Conservation (phyloP, 2,888 invertebrate species). For the Conistra vaccinii region DNA sequence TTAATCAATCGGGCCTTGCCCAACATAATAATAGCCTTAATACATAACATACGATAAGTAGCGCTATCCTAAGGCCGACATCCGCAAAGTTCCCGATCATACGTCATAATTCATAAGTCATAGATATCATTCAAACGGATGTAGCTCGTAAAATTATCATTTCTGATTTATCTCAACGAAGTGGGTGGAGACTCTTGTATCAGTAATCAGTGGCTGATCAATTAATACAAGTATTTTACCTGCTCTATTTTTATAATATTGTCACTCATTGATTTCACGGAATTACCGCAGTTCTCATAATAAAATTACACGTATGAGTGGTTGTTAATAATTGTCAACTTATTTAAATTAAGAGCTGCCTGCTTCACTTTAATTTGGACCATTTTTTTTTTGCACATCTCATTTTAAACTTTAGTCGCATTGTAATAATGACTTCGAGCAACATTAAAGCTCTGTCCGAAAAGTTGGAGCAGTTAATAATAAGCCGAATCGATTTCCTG, state of each 20-base stretch:
- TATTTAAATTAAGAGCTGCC: conserved; percentile 59
- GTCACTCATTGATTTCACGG: conserved; percentile 48
- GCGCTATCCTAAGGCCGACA: conserved; percentile 59
- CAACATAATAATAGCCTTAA: conserved; percentile 43
- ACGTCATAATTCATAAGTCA: conserved; percentile 54
- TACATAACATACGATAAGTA: conserved; percentile 44
- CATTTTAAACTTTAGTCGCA: conserved; percentile 58
- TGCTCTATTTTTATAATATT: conserved; percentile 60
- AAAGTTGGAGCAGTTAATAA: conserved; percentile 54
- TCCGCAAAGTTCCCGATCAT: conserved; percentile 72
- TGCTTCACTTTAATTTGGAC: conserved; percentile 24
- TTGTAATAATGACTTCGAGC: conserved; percentile 43
- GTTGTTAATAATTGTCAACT: conserved; percentile 69
- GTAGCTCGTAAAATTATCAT: conserved; percentile 82
- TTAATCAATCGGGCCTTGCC: conserved; percentile 48
- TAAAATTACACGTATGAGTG: conserved; percentile 41
- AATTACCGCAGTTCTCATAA: conserved; percentile 41
- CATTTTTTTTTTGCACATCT: conserved; percentile 7
- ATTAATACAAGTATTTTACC: conserved; percentile 64
- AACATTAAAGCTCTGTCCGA: conserved; percentile 31
- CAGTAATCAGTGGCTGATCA: conserved; percentile 57
- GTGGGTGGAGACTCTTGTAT: conserved; percentile 78
- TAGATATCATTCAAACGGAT: conserved; percentile 86
- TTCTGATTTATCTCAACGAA: conserved; percentile 79
- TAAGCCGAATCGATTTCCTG: conserved; percentile 76